Evolutionary conservation across 2,113 vertebrate genomes (phyloP), one percentile per base, ranked within the genome.

Genomic region (Synchiropus splendidus): DNA sequence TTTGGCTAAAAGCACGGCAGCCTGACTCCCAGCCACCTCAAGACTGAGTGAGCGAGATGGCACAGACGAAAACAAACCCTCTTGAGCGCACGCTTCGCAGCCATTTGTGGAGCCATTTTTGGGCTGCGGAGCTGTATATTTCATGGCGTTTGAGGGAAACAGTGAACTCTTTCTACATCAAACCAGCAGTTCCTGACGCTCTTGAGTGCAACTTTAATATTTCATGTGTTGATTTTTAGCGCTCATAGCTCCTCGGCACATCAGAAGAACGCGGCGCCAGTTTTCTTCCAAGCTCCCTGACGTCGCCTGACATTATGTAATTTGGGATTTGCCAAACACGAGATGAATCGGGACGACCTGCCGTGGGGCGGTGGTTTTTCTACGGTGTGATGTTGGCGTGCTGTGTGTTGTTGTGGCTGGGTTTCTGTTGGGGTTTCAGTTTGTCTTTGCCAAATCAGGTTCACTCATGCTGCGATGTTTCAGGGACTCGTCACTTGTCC

Each of bases 141-240:
- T 60, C 54, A 45, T 14, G 18, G 44, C 51, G 21, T 31, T 46
- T 64, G 42, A 58, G 35, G 64, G 42, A 56, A 14, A 49, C 53
- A 40, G 59, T 27, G 21, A 27, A 27, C 21, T 39, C 61, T 33
- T 51, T 62, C 32, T 45, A 61, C 62, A 51, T 74, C 54, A 77
- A 64, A 71, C 27, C n/a, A 51, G 37, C 43, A 6, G 27, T 16
- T 59, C 39, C 63, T 60, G 36, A 48, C 59, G 60, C 50, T 9
- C 46, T 48, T 18, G 32, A 46, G 39, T 39, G 44, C 42, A 65
- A 40, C 2, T 62, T 74, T 40, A 77, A 80, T 76, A 69, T 75
- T 75, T 78, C 40, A 78, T 73, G 52, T 41, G 54, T 55, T 53
- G 53, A 46, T 62, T 77, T 65, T 48, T 53, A 62, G 58, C 60